A percentile compares a stretch with the other conserved stretches of the same genome.
Evolutionary conservation across 1,140 invertebrate genomes (phyloP).

Genomic region (Drosophila arawakana): DNA sequence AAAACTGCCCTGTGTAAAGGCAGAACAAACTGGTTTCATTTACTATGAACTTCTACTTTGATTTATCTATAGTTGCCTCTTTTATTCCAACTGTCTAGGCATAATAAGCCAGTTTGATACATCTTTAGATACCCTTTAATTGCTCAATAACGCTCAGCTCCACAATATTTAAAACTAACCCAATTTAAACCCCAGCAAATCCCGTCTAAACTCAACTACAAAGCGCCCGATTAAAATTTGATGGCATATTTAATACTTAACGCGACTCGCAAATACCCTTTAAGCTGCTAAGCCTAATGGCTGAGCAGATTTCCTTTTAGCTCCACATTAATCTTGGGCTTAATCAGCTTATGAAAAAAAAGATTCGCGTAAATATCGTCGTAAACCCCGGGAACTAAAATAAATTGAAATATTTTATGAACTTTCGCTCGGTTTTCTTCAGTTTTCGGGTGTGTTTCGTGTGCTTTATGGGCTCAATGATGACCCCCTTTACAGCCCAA

Average conservation of each 20-base stretch:
- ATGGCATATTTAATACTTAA: too few relatives aligned
- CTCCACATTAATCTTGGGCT: neutral
- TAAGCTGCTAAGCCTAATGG: too few relatives aligned
- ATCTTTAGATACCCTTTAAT: neutral
- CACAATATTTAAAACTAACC: too few relatives aligned
- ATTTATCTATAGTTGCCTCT: too few relatives aligned
- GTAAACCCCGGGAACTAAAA: slow-evolving; percentile 4
- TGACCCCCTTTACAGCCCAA: slow-evolving; percentile 28
- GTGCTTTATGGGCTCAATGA: slow-evolving; percentile 26
- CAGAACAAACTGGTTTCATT: too few relatives aligned
- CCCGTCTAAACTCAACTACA: too few relatives aligned
- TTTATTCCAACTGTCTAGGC: too few relatives aligned
- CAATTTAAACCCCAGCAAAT: too few relatives aligned
- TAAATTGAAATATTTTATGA: slow-evolving; percentile 51
- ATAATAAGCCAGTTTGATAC: too few relatives aligned
- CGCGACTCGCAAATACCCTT: neutral
- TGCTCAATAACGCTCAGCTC: neutral
- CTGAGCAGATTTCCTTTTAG: neutral
- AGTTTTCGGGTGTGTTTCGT: slow-evolving; percentile 16
- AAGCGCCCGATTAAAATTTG: too few relatives aligned
- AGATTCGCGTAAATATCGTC: slow-evolving; percentile 31
- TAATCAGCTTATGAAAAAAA: slow-evolving; percentile 3
- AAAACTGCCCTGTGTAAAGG: neutral
- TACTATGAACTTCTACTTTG: too few relatives aligned
- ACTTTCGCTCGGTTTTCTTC: slow-evolving; percentile 9